phyloP scores from a whole-genome alignment of 2,888 invertebrate genomes.

The Tyria jacobaeae region DNA sequence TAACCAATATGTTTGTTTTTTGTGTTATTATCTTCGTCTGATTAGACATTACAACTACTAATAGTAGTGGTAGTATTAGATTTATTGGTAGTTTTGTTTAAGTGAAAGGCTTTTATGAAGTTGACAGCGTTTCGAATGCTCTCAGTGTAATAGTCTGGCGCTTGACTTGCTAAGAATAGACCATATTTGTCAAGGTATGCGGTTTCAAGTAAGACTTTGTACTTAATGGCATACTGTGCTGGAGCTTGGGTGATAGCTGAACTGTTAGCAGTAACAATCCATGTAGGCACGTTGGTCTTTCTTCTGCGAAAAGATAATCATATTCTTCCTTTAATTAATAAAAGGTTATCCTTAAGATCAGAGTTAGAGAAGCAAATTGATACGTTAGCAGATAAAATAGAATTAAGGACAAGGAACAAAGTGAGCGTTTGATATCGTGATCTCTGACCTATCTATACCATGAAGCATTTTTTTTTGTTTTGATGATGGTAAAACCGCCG shows the following conservation, averaged over 20 bases:
- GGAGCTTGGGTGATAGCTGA: conserved; percentile 1
- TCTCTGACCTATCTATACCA: too few relatives aligned
- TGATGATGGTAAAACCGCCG: too few relatives aligned
- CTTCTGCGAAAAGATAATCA: neutral
- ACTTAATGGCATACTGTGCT: neutral
- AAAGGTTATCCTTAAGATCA: too few relatives aligned
- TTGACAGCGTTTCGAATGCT: neutral
- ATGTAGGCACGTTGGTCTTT: neutral
- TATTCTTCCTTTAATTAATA: too few relatives aligned
- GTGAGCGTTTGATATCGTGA: too few relatives aligned
- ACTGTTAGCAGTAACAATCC: neutral
- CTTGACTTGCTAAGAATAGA: neutral
- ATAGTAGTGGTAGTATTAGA: neutral
- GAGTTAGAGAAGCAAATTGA: too few relatives aligned
- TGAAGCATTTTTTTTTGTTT: too few relatives aligned
- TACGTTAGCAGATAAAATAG: too few relatives aligned
- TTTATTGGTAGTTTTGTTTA: neutral
- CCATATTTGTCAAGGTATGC: neutral
- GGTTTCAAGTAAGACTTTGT: neutral
- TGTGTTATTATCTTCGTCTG: too few relatives aligned
- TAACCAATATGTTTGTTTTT: neutral
- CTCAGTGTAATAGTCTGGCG: neutral
- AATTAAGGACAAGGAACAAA: too few relatives aligned
- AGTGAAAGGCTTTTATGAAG: neutral
- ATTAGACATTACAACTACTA: neutral